Conservation (phyloP, 1,140 invertebrate species). For the Bombus soroeensis region DNA sequence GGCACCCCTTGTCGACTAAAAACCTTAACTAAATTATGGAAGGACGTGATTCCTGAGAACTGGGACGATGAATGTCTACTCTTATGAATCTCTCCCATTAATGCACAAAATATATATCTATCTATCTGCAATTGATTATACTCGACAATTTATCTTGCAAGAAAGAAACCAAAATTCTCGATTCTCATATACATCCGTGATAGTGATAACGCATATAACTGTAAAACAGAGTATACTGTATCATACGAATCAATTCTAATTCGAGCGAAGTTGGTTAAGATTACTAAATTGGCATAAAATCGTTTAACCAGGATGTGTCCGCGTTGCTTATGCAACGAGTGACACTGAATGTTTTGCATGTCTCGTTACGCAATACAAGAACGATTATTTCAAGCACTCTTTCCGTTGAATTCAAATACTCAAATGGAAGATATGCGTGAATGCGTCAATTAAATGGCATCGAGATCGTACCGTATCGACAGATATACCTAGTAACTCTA, state of each 20-base stretch:
- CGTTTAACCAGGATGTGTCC: slow-evolving; percentile 79
- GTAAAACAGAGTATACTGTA: slow-evolving; percentile 15
- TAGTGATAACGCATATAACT: background rate
- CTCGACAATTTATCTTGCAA: background rate
- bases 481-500: background rate
- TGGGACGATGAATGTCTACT: slow-evolving; percentile 83
- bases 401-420: slow-evolving; percentile 47
- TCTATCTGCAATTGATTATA: no score
- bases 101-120: background rate
- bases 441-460: slow-evolving; percentile 16
- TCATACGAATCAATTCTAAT: slow-evolving; percentile 63
- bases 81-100: background rate
- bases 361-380: slow-evolving; percentile 75
- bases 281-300: slow-evolving; percentile 78
- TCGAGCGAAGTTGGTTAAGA: slow-evolving; percentile 70
- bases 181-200: background rate
- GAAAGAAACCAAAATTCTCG: background rate
- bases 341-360: slow-evolving; percentile 74
- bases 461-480: background rate
- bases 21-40: slow-evolving; percentile 77
- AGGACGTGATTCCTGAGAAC: slow-evolving; percentile 81
- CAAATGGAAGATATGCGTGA: slow-evolving; percentile 5
- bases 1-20: slow-evolving; percentile 79
- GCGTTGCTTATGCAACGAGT: slow-evolving; percentile 75
- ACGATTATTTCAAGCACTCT: slow-evolving; percentile 71